Conservation (phyloP, 1,140 invertebrate genomes). For the Meloidogyne hapla region DNA sequence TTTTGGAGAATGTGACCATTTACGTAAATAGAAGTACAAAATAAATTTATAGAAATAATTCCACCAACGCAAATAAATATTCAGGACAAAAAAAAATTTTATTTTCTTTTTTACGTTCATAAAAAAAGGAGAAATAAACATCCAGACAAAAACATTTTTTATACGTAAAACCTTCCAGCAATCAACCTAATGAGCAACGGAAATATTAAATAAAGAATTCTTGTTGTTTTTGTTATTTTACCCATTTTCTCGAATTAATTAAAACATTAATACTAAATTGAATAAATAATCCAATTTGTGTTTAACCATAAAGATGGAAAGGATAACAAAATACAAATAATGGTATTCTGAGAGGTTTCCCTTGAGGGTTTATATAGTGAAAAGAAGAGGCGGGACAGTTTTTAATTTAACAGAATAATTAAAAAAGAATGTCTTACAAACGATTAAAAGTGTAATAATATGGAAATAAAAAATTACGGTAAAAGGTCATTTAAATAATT, state of each 20-base stretch:
- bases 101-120: neutral
- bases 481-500: too few species aligned
- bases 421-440: neutral
- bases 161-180: neutral
- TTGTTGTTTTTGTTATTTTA: neutral
- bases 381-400: neutral
- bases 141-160: neutral
- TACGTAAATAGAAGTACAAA: neutral
- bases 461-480: neutral
- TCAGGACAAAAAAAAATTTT: neutral
- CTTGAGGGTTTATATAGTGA: neutral
- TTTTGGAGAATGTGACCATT: neutral
- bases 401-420: neutral
- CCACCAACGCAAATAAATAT: neutral
- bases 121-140: neutral
- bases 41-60: too few species aligned
- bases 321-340: neutral
- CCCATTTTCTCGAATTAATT: neutral
- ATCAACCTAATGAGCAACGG: neutral
- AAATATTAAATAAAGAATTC: neutral
- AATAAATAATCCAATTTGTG: neutral
- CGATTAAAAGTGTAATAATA: neutral
- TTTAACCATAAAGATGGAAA: neutral
- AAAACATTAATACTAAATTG: neutral
- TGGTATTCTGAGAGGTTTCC: neutral